Evolutionary conservation across 2,113 vertebrate genomes (phyloP), one percentile per base, ranked within the genome.

Genomic region (Leucopternis melanops): DNA sequence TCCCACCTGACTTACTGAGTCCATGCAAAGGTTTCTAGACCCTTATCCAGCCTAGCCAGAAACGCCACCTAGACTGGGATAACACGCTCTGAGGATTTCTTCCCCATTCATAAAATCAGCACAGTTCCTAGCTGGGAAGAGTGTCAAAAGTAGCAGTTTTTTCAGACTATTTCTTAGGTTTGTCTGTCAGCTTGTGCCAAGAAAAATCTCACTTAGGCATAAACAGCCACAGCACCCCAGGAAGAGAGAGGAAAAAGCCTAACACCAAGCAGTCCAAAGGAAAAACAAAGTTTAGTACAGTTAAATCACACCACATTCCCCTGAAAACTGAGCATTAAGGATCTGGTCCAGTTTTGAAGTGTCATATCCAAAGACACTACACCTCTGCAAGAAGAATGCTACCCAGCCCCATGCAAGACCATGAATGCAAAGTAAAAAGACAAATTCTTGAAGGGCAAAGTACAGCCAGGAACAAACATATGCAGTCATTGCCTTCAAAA

Each of bases 21-120:
- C 25, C 55, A 45, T 11, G 21, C 18, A 23, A 11, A 81, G 20
- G 7, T 40, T 82, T 81, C 47, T n/a, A 86, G 57, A 88, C 12
- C 34, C 26, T 78, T 47, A 62, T 1, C n/a, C 87, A 93, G 45
- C 20, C 31, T 21, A 32, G 32, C 19, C 26, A 92, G 23, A 70
- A 87, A 63, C 2, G 3, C 10, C 45, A 62, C 11, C 59, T 31
- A n/a, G 21, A 55, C 23, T 31, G 21, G n/a, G 44, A 42, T 16
- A 93, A 79, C 1, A 2, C 0, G 0, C 57, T 75, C 44, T 12
- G 6, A 45, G 11, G 27, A 77, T 11, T 80, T 78, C 54, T 49
- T 58, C 18, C 36, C 58, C 88, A 88, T 96, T 95, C 91, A 94
- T 58, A 94, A 97, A 90, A 75, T 36, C 74, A 72, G 57, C 0